phyloP scores from a whole-genome alignment of 2,113 vertebrate species.

The Hiodon alosoides region DNA sequence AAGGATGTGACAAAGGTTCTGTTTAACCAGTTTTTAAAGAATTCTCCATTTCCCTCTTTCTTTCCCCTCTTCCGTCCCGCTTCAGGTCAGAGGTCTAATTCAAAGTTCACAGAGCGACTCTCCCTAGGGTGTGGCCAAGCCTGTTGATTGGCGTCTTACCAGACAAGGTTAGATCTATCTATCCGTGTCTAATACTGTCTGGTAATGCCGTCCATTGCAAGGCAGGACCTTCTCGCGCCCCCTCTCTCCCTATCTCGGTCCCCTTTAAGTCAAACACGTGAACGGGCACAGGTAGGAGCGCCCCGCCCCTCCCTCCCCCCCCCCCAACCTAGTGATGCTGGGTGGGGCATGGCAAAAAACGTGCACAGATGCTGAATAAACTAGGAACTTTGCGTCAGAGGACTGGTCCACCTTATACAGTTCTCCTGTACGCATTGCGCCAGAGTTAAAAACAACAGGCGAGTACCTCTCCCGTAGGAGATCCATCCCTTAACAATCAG shows the following conservation, averaged over 20 bases:
- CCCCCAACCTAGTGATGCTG: too few species aligned
- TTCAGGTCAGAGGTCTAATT: constrained; percentile 20
- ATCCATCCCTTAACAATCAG: background rate
- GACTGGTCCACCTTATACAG: background rate
- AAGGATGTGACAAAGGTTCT: background rate
- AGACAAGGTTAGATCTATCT: constrained; percentile 78
- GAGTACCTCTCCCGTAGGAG: background rate
- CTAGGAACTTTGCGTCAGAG: constrained; percentile 29
- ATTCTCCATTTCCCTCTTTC: background rate
- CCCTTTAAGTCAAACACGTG: background rate
- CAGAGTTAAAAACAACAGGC: constrained; percentile 13
- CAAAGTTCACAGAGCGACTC: constrained; percentile 21
- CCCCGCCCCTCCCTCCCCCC: too few species aligned
- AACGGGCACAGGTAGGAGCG: background rate
- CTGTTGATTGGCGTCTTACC: constrained; percentile 76
- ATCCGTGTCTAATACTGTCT: constrained; percentile 83
- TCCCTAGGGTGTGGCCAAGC: constrained; percentile 13
- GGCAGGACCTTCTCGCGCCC: constrained; percentile 39
- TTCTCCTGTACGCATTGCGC: constrained; percentile 9
- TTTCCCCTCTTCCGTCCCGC: background rate
- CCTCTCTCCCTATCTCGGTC: background rate
- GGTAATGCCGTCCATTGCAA: constrained; percentile 77
- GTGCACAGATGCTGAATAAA: background rate
- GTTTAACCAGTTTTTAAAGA: too few species aligned
- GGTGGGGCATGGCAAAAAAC: background rate